Conservation (phyloP, 2,113 vertebrate species). For the Stictonetta naevosa region DNA sequence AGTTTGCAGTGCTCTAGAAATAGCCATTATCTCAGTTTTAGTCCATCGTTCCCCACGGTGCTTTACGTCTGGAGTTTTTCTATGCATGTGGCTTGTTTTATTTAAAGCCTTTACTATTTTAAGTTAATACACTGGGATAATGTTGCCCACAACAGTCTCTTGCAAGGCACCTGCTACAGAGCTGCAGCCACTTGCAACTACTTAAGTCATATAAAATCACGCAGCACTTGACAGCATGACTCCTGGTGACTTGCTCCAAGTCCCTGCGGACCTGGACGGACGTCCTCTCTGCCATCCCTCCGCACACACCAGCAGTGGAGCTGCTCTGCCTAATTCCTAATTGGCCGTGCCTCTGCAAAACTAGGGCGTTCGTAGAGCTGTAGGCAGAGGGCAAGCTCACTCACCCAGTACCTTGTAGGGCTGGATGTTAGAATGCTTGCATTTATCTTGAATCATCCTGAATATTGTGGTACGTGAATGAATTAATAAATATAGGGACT, state of each 20-base stretch:
- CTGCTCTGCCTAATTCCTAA: not conserved
- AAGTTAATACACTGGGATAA: constrained; percentile 4
- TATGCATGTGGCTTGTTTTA: not conserved
- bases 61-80: not conserved
- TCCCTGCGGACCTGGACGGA: not conserved
- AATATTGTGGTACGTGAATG: not conserved
- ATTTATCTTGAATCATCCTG: not conserved
- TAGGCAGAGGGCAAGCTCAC: not conserved
- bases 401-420: not conserved
- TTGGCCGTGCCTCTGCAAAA: not conserved
- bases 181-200: not conserved
- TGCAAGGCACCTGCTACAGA: not conserved
- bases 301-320: not conserved
- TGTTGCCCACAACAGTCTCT: not conserved
- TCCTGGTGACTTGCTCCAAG: not conserved
- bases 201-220: not conserved
- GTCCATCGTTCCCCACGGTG: not conserved
- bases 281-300: not conserved
- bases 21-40: not conserved
- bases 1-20: constrained; percentile 2
- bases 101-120: constrained; percentile 9
- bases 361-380: not conserved
- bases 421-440: not conserved
- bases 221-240: not conserved
- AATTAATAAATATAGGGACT: constrained; percentile 20